A percentile compares a stretch with the other conserved stretches of the same genome.
phyloP scores from a whole-genome alignment of 2,888 invertebrate species.

The Vannuccia rotundouncinata region DNA sequence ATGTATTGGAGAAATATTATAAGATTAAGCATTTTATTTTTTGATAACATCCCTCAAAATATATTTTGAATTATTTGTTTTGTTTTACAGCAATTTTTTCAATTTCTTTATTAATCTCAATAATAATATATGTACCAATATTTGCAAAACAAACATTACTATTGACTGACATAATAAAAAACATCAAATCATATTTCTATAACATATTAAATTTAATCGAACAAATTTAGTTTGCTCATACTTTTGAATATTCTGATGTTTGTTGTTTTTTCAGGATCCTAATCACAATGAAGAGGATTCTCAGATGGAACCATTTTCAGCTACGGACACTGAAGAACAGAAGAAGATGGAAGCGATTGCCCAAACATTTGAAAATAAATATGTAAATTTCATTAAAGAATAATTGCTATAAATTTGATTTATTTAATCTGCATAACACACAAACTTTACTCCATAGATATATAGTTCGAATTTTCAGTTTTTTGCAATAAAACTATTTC shows the following conservation, averaged over 20 bases:
- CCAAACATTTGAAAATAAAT: not conserved
- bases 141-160: no score
- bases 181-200: not conserved
- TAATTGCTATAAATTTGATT: not conserved
- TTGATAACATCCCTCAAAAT: no score
- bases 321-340: not conserved
- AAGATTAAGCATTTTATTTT: no score
- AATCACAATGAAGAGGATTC: not conserved
- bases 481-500: not conserved
- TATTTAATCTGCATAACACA: not conserved
- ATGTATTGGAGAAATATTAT: no score
- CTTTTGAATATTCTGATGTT: not conserved
- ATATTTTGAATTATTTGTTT: no score
- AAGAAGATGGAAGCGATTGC: not conserved
- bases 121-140: not conserved
- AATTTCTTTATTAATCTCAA: not conserved
- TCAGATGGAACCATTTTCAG: not conserved
- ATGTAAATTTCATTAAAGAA: not conserved
- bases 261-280: not conserved
- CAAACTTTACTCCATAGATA: not conserved
- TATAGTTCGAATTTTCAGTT: no score
- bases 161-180: no score
- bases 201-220: not conserved
- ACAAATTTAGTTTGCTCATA: not conserved
- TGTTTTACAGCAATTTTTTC: no score